phyloP scores from a whole-genome alignment of 2,113 vertebrate species.

The Corvus hawaiiensis region DNA sequence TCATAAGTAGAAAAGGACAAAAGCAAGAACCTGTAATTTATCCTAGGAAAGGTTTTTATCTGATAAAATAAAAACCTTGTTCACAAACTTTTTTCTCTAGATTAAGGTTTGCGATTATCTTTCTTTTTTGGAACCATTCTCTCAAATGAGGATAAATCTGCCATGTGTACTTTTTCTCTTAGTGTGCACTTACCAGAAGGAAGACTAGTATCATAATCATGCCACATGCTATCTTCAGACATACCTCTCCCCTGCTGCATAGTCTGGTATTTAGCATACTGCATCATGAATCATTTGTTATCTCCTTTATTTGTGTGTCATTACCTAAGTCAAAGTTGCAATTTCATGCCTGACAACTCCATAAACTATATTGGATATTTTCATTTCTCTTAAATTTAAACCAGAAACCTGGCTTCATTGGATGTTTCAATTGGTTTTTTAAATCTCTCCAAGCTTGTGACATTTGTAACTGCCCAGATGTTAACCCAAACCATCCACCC shows the following conservation, averaged over 20 bases:
- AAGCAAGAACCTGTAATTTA: not conserved
- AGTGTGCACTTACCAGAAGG: not conserved
- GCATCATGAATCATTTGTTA: not conserved
- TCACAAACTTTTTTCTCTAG: not conserved
- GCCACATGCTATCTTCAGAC: not conserved
- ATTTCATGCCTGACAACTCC: conserved; percentile 46
- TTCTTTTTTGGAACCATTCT: not conserved
- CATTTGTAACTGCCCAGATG: conserved; percentile 50
- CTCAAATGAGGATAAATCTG: not conserved
- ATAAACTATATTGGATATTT: conserved; percentile 52
- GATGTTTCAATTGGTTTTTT: conserved; percentile 29
- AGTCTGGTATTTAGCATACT: not conserved
- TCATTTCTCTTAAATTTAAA: conserved; percentile 61
- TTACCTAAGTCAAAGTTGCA: conserved; percentile 19
- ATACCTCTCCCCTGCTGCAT: not conserved
- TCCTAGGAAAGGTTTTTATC: not conserved
- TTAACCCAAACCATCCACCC: conserved; percentile 62
- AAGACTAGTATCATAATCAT: not conserved
- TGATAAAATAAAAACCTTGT: not conserved
- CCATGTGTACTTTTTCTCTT: not conserved
- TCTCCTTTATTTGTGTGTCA: conserved; percentile 37
- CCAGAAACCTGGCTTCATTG: conserved; percentile 53
- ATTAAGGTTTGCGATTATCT: not conserved
- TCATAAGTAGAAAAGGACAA: not conserved
- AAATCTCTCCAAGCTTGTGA: conserved; percentile 43